Conservation (phyloP, 2,113 vertebrate genomes). For the Lucifuga dentata region DNA sequence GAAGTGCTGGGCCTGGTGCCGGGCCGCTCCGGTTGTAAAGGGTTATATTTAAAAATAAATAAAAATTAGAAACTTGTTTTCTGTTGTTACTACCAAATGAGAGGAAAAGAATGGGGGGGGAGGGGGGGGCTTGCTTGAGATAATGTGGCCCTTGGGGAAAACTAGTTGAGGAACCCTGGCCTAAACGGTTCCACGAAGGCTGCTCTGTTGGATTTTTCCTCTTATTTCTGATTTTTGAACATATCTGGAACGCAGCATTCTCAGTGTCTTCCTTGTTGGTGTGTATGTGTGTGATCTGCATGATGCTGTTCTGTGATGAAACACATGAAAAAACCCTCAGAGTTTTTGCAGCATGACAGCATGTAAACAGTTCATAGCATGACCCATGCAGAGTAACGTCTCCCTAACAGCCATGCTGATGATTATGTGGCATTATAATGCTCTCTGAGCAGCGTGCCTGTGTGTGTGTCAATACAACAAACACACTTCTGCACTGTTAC, state of each 20-base stretch:
- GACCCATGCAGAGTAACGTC: not conserved
- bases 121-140: too few species aligned
- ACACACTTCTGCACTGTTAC: not conserved
- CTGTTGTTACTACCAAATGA: too few species aligned
- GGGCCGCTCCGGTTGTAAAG: too few species aligned
- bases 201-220: too few species aligned
- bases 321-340: not conserved
- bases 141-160: too few species aligned
- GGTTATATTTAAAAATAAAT: too few species aligned
- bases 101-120: too few species aligned
- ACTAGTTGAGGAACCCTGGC: too few species aligned
- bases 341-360: constrained; percentile 36
- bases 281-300: constrained; percentile 39
- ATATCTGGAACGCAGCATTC: constrained; percentile 2
- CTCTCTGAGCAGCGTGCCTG: constrained; percentile 15
- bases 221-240: not conserved
- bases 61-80: too few species aligned
- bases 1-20: too few species aligned
- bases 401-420: constrained; percentile 26
- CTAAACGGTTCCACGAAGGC: too few species aligned
- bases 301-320: constrained; percentile 24
- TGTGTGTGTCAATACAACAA: too few species aligned
- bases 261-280: constrained; percentile 30
- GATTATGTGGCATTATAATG: not conserved
- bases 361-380: constrained; percentile 17